Conservation (phyloP, 2,113 vertebrate species). For the Pygoscelis adeliae region DNA sequence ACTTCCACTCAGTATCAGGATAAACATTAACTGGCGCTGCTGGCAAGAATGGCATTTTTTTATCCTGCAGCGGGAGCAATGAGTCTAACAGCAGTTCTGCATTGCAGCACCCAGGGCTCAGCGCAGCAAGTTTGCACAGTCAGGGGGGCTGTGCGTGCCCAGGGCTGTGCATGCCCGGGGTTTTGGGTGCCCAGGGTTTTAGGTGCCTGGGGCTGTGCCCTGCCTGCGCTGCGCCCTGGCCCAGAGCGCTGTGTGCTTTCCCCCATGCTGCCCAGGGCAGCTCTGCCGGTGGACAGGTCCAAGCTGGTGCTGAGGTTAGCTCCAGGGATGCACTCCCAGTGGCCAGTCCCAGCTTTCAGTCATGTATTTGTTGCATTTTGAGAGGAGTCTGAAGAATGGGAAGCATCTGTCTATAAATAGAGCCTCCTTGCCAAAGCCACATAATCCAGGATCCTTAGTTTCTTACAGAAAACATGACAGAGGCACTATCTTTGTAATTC, state of each 20-base stretch:
- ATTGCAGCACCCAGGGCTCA: background rate
- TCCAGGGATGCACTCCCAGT: background rate
- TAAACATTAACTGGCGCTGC: background rate
- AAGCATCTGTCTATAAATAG: background rate
- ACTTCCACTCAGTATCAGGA: background rate
- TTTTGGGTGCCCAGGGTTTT: background rate
- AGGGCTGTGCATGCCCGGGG: background rate
- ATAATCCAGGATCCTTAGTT: background rate
- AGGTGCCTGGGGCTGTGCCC: background rate
- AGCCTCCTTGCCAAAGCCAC: background rate
- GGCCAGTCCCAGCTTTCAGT: background rate
- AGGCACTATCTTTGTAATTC: background rate
- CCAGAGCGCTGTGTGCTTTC: background rate
- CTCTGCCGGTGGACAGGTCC: background rate
- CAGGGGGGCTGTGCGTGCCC: background rate
- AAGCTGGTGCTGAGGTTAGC: background rate
- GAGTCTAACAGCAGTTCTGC: background rate
- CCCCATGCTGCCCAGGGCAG: fast-evolving
- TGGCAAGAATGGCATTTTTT: background rate
- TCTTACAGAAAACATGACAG: background rate
- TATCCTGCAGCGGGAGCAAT: fast-evolving
- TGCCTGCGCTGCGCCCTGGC: background rate
- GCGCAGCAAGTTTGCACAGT: background rate
- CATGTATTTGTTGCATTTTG: background rate
- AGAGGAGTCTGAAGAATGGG: background rate